Evolutionary conservation across 2,797 vertebrate genomes (phyloP).

Genomic region (Holocentrus rufus): DNA sequence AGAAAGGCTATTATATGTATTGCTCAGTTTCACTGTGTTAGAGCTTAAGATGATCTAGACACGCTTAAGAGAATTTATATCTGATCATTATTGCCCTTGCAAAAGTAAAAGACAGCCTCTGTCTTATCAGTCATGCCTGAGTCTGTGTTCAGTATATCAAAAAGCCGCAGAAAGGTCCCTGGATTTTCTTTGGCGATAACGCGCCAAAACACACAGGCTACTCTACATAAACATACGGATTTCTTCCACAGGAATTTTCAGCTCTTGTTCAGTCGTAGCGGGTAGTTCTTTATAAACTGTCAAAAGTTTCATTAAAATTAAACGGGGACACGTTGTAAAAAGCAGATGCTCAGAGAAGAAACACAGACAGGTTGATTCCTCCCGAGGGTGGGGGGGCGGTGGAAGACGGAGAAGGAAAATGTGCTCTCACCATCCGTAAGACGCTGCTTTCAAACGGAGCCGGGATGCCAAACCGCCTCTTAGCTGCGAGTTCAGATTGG

Average conservation of each 20-base stretch:
- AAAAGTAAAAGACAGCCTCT: constrained; percentile 17
- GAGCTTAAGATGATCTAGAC: constrained; percentile 55
- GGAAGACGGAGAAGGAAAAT: constrained; percentile 45
- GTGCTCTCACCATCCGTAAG: constrained; percentile 45
- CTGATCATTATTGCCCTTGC: constrained; percentile 40
- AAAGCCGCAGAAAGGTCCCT: background rate
- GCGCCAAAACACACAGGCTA: background rate
- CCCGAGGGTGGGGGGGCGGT: constrained; percentile 46
- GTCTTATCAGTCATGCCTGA: constrained; percentile 25
- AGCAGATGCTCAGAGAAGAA: constrained; percentile 64
- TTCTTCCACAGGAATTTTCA: constrained; percentile 25
- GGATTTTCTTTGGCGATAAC: background rate
- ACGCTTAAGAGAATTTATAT: constrained; percentile 44
- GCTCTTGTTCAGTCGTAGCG: constrained; percentile 39
- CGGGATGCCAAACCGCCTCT: constrained; percentile 27
- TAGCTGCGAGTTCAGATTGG: constrained; percentile 20
- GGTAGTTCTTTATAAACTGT: constrained; percentile 44
- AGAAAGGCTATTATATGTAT: constrained; percentile 60
- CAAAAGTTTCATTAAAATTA: constrained; percentile 56
- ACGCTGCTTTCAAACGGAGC: constrained; percentile 31
- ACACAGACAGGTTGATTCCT: constrained; percentile 63
- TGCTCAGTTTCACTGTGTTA: constrained; percentile 53
- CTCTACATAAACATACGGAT: constrained; percentile 5
- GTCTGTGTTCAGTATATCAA: constrained; percentile 2
- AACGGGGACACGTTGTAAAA: constrained; percentile 53